These are phyloP conservation scores for Noctilio leporinus DNA, from an alignment of 2,113 vertebrate genomes.

Conservation along the genomic window DNA sequence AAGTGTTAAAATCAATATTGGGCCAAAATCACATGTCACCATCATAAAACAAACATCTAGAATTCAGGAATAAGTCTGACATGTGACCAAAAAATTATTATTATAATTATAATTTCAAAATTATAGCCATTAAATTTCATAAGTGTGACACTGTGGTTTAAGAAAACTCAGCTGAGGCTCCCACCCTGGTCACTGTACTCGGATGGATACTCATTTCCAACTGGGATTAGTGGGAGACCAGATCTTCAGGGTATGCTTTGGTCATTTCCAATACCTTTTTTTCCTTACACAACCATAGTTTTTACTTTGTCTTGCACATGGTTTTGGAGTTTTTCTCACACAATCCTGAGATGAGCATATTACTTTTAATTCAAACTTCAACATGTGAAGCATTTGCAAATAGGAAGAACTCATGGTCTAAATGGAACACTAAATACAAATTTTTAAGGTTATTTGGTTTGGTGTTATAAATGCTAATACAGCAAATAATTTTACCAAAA, in stretches of 20 bases:
- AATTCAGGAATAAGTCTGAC: not conserved
- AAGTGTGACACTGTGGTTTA: not conserved
- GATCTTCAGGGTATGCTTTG: not conserved
- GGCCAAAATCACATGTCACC: not conserved
- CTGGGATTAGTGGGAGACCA: not conserved
- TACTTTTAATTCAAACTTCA: not conserved
- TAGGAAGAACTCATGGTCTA: not conserved
- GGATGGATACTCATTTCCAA: not conserved
- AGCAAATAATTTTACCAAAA: not conserved
- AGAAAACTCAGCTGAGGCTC: not conserved
- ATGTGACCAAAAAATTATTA: not conserved
- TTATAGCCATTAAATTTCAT: not conserved
- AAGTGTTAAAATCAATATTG: not conserved
- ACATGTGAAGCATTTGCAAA: not conserved
- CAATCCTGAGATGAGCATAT: not conserved
- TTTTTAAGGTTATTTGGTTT: conserved; percentile 14
- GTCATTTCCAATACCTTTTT: not conserved
- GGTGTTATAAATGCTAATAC: conserved; percentile 1
- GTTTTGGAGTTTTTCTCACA: not conserved
- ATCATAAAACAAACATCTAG: not conserved
- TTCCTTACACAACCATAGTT: not conserved
- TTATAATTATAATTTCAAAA: not conserved
- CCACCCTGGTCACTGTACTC: not conserved
- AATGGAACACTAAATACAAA: not conserved
- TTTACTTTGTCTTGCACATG: not conserved